These are phyloP conservation scores for Synchiropus splendidus DNA, from an alignment of 2,113 vertebrate species.

Conservation along the genomic window DNA sequence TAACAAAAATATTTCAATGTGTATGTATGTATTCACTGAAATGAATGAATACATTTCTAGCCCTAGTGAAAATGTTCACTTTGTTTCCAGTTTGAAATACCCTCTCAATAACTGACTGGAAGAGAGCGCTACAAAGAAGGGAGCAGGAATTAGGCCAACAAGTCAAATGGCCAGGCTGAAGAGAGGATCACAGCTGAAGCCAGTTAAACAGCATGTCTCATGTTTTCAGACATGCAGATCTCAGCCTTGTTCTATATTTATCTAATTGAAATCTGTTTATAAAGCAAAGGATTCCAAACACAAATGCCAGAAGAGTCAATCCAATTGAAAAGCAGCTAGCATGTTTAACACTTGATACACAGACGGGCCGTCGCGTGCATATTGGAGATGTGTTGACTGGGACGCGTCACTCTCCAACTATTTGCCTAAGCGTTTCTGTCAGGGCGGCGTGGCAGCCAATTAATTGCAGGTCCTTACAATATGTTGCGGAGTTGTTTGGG, in stretches of 20 bases:
- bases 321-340: conserved; percentile 49
- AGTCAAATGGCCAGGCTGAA: too few relatives aligned
- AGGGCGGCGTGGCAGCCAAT: conserved; percentile 18
- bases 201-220: conserved; percentile 6
- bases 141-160: too few relatives aligned
- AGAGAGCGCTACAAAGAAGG: too few relatives aligned
- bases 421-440: conserved; percentile 41
- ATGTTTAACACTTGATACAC: conserved; percentile 45
- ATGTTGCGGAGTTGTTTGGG: conserved; percentile 15
- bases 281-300: conserved; percentile 41
- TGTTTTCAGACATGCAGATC: conserved; percentile 17
- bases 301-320: conserved; percentile 42
- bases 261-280: conserved; percentile 53
- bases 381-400: conserved; percentile 27
- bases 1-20: neutral
- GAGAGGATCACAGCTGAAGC: too few relatives aligned
- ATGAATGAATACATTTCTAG: too few relatives aligned
- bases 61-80: too few relatives aligned
- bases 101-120: too few relatives aligned
- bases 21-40: too few relatives aligned
- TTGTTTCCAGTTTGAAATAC: too few relatives aligned
- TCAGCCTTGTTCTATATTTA: conserved; percentile 42
- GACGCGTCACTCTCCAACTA: conserved; percentile 39
- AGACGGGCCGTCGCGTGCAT: conserved; percentile 18
- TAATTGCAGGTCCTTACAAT: conserved; percentile 31